These are phyloP conservation scores for Corythucha ciliata DNA, from an alignment of 2,888 invertebrate species.

Conservation along the genomic window DNA sequence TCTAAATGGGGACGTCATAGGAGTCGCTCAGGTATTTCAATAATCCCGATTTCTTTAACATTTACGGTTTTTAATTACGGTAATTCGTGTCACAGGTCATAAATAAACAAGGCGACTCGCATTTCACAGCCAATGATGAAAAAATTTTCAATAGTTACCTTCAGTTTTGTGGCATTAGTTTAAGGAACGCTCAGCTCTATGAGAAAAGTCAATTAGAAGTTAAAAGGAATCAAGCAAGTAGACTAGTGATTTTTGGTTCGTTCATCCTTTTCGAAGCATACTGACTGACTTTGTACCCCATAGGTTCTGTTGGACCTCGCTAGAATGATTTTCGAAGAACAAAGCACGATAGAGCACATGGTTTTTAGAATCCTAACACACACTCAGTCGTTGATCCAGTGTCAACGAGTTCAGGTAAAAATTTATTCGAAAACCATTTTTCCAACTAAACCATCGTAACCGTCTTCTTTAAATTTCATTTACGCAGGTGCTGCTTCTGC, in stretches of 20 bases:
- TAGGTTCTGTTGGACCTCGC: constrained; percentile 82
- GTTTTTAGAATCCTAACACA: constrained; percentile 87
- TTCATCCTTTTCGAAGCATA: background rate
- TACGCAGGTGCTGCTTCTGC: constrained; percentile 70
- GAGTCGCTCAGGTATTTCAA: constrained; percentile 94
- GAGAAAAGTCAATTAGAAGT: constrained; percentile 92
- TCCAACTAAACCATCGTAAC: no score
- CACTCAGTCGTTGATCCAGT: constrained; percentile 87
- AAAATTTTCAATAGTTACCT: constrained; percentile 84
- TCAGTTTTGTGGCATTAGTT: constrained; percentile 92
- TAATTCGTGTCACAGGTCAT: constrained; percentile 51
- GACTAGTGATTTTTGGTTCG: background rate
- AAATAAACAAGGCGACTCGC: constrained; percentile 76
- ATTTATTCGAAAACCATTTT: no score
- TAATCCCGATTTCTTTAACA: background rate
- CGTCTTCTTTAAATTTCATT: background rate
- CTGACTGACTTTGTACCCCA: constrained; percentile 20
- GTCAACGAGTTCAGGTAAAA: constrained; percentile 82
- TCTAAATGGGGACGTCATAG: constrained; percentile 87
- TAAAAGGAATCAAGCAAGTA: constrained; percentile 72
- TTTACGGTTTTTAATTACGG: background rate
- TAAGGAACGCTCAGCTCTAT: constrained; percentile 91
- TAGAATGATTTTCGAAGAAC: constrained; percentile 94
- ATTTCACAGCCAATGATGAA: constrained; percentile 80
- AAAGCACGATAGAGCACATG: constrained; percentile 91